Evolutionary conservation across 2,113 vertebrate genomes (phyloP).

Genomic region (Nipponia nippon): DNA sequence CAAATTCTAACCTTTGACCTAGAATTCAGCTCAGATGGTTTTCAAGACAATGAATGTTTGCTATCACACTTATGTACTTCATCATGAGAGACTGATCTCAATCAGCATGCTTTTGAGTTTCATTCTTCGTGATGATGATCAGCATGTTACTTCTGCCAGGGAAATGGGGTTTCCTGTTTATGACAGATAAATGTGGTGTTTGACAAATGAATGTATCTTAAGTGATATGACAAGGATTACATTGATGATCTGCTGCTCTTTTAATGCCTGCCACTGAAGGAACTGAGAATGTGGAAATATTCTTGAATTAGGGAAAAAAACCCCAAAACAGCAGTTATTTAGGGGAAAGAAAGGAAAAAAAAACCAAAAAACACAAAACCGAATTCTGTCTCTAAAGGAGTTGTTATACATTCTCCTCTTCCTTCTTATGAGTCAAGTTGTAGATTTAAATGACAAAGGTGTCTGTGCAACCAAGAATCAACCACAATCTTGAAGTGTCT

Average conservation of each 20-base stretch:
- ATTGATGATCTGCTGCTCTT: neutral
- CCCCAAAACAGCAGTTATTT: neutral
- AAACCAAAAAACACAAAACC: no score
- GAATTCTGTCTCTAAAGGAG: neutral
- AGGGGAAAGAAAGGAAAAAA: neutral
- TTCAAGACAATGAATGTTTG: neutral
- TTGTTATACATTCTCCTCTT: neutral
- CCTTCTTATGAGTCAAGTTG: neutral
- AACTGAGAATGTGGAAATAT: neutral
- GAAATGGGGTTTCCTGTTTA: neutral
- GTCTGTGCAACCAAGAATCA: neutral
- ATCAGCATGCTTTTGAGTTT: neutral
- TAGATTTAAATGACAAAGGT: neutral
- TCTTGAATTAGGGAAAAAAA: neutral
- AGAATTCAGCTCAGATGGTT: neutral
- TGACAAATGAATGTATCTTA: neutral
- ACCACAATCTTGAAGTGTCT: neutral
- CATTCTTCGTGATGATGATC: neutral
- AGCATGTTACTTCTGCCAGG: neutral
- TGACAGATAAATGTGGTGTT: neutral
- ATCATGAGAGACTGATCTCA: neutral
- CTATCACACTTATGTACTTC: neutral
- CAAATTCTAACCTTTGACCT: neutral
- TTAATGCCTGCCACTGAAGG: neutral
- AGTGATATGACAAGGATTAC: neutral